Conservation (phyloP, 1,140 invertebrate species). For the Ceratitis capitata region DNA sequence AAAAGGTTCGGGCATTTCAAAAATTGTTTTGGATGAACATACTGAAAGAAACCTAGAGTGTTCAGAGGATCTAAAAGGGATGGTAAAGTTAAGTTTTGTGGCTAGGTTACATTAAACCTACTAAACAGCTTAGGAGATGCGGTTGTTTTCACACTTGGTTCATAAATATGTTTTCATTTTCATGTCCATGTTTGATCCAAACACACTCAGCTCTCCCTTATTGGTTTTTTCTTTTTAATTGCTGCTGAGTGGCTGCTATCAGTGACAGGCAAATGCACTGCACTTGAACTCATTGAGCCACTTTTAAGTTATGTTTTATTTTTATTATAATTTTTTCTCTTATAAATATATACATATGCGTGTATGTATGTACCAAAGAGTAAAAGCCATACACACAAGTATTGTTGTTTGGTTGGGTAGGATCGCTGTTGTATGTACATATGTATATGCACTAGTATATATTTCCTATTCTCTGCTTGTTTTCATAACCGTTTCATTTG, state of each 20-base stretch:
- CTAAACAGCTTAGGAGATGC: no score
- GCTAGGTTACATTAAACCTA: no score
- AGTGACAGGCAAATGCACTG: slow-evolving; percentile 9
- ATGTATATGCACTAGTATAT: not conserved
- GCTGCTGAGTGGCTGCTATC: slow-evolving; percentile 21
- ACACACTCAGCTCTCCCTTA: no score
- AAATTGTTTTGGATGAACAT: no score
- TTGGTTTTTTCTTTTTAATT: not conserved
- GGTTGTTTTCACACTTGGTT: no score
- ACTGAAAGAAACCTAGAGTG: no score
- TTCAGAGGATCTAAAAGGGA: no score
- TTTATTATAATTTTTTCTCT: not conserved
- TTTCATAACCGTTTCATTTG: slow-evolving; percentile 13
- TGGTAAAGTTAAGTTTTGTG: no score
- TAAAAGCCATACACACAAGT: no score
- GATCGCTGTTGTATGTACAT: not conserved
- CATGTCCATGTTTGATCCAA: no score
- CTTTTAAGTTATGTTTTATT: not conserved
- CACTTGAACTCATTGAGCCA: slow-evolving; percentile 41
- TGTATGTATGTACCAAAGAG: not conserved
- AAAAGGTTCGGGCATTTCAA: no score
- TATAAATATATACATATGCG: not conserved
- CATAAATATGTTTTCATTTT: no score
- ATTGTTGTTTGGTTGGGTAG: not conserved
- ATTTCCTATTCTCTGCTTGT: not conserved